A percentile compares a stretch with the other conserved stretches of the same genome.
Evolutionary conservation across 92 coral and sea anemone genomes (phyloP).

Genomic region (Blastomussa wellsi): DNA sequence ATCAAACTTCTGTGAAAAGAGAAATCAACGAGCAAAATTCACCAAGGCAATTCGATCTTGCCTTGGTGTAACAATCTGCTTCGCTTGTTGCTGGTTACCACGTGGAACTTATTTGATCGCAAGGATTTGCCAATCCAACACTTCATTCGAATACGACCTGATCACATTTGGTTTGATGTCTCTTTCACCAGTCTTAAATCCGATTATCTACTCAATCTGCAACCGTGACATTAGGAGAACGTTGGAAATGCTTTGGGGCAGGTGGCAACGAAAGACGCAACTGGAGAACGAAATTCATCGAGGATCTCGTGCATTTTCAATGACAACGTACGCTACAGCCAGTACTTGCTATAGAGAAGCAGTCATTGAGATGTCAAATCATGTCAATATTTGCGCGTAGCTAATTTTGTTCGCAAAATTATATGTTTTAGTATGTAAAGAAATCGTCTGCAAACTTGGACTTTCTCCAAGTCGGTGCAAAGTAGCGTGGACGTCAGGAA

Average conservation of each 20-base stretch:
- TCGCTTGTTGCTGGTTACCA: conserved; percentile 52
- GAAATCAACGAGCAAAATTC: conserved; percentile 10
- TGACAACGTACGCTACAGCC: neutral
- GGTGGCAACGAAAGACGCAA: neutral
- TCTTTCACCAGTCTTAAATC: conserved; percentile 45
- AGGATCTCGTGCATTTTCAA: conserved; percentile 7
- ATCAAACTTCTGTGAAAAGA: neutral
- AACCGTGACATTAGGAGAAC: conserved; percentile 46
- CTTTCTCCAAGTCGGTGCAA: neutral
- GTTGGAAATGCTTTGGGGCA: conserved; percentile 5
- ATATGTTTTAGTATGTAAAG: neutral
- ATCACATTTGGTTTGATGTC: conserved; percentile 50
- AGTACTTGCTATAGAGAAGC: conserved; percentile 12
- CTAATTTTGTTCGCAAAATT: neutral
- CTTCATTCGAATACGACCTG: conserved; percentile 25
- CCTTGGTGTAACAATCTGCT: conserved; percentile 52
- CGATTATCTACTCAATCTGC: conserved; percentile 45
- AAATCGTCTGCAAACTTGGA: neutral
- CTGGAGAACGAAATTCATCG: neutral
- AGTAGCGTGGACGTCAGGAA: neutral
- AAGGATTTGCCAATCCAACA: neutral
- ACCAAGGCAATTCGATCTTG: conserved; percentile 55
- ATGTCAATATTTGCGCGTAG: neutral
- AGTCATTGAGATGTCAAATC: neutral
- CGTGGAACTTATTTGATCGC: conserved; percentile 36